Evolutionary conservation across 2,888 invertebrate genomes (phyloP).

Genomic region (Diaprepes abbreviatus): DNA sequence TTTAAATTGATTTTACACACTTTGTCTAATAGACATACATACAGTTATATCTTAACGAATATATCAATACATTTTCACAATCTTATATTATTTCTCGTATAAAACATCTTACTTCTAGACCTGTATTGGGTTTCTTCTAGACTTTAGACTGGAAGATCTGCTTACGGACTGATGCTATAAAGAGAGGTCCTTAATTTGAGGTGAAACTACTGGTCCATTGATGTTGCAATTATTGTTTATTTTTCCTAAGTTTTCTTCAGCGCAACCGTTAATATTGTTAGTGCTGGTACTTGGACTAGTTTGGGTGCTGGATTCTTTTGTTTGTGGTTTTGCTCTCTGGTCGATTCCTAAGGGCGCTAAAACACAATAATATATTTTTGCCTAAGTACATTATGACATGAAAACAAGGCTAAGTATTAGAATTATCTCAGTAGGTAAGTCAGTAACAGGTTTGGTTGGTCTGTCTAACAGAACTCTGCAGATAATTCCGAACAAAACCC

Average conservation of each 20-base stretch:
- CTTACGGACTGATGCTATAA: constrained; percentile 64
- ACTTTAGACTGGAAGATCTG: constrained; percentile 64
- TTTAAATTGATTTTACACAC: not conserved
- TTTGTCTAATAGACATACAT: constrained; percentile 17
- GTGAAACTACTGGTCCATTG: constrained; percentile 63
- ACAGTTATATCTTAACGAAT: not conserved
- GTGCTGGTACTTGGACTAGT: constrained; percentile 59
- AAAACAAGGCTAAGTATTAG: too few relatives aligned
- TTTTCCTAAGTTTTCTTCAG: constrained; percentile 61
- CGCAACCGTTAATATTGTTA: constrained; percentile 56
- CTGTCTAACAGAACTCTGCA: too few relatives aligned
- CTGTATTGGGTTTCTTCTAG: constrained; percentile 63
- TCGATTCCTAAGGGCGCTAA: constrained; percentile 48
- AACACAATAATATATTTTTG: too few relatives aligned
- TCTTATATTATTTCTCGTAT: constrained; percentile 25
- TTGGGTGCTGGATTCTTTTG: constrained; percentile 64
- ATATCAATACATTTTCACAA: constrained; percentile 14
- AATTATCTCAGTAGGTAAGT: too few relatives aligned
- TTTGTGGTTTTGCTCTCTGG: constrained; percentile 57
- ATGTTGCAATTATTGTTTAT: constrained; percentile 65
- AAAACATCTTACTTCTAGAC: constrained; percentile 57
- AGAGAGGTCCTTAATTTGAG: constrained; percentile 62
- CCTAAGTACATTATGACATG: too few relatives aligned
- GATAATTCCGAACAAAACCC: too few relatives aligned
- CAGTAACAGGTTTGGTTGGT: too few relatives aligned